Base-by-base conservation (phyloP, 2,113 vertebrate genomes). In the Tor tambroides region DNA sequence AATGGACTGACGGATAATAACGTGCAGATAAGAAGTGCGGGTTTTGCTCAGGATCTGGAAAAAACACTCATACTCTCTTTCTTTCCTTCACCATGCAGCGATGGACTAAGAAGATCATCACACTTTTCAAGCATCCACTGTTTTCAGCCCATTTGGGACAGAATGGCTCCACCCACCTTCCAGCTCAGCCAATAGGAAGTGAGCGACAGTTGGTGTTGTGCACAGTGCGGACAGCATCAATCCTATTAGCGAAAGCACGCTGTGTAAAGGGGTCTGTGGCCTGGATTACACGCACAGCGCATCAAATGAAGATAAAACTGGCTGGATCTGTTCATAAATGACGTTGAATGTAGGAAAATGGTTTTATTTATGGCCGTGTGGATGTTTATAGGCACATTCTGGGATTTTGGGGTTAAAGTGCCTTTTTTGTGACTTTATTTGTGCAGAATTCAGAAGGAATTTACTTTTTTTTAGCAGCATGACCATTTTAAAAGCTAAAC, bases 231-330 rank as follows among this genome's bases (percentile, higher is more conserved):
- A 95, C 95, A 93, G 94, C 92, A 85, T 89, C 93, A 97, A 97
- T 98, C 96, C 96, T 96, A 96, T 98, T 97, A 97, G 93, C 87
- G 89, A 84, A 88, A 91, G 92, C 95, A 51, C 28, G 28, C 96
- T 95, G 94, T 95, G 96, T 95, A 96, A 96, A 94, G 95, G 92
- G 95, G 87, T 90, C 92, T 92, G 94, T 92, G 94, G 94, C 86
- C 92, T 92, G 95, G 96, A 97, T 98, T 97, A 97, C 88, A 93
- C 51, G 51, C 46, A 80, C 54, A 54, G 35, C 91, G 89, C 75
- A 87, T 92, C 93, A 94, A 92, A 93, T 95, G 95, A 95, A 96
- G 95, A 95, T 93, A 94, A 96, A 80, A 89, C 86, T 72, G 80
- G 72, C 21, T 5, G 72, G 77, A 80, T 54, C 28, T 54, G 2